Conservation (phyloP, 2,888 invertebrate species). For the Sarcophaga caerulescens region DNA sequence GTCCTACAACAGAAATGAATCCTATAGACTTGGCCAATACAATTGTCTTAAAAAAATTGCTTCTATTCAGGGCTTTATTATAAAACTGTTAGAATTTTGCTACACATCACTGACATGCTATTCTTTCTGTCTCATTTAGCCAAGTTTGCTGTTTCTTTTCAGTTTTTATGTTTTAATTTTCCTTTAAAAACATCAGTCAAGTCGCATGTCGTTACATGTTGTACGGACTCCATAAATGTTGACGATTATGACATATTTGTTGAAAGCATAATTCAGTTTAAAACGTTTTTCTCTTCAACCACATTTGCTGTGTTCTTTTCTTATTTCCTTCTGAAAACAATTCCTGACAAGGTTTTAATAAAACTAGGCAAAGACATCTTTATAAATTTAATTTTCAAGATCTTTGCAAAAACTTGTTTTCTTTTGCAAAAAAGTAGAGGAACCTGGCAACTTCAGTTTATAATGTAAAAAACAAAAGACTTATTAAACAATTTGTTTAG, state of each 20-base stretch:
- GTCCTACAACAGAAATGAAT: too few relatives aligned
- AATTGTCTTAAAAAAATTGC: too few relatives aligned
- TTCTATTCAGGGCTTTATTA: too few relatives aligned
- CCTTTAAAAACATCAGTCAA: neutral
- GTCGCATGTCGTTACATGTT: conserved; percentile 38
- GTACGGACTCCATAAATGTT: conserved; percentile 60
- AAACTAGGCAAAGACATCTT: conserved; percentile 44
- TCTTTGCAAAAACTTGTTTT: conserved; percentile 13
- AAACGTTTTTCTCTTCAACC: neutral
- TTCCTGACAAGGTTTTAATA: conserved; percentile 14
- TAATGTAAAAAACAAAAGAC: neutral
- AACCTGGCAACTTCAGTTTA: too few relatives aligned
- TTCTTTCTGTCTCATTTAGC: neutral
- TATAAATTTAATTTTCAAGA: conserved; percentile 37
- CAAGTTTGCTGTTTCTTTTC: neutral
- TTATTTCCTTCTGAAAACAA: neutral
- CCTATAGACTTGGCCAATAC: too few relatives aligned
- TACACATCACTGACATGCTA: neutral
- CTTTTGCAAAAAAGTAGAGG: neutral
- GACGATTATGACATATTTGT: conserved; percentile 66
- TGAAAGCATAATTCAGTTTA: conserved; percentile 62
- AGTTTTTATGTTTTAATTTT: conserved; percentile 2
- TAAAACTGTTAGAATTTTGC: too few relatives aligned
- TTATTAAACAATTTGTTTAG: conserved; percentile 61
- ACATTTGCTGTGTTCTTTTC: neutral